Conservation (phyloP, 1,140 invertebrate genomes). For the Sminthurides bifidus region DNA sequence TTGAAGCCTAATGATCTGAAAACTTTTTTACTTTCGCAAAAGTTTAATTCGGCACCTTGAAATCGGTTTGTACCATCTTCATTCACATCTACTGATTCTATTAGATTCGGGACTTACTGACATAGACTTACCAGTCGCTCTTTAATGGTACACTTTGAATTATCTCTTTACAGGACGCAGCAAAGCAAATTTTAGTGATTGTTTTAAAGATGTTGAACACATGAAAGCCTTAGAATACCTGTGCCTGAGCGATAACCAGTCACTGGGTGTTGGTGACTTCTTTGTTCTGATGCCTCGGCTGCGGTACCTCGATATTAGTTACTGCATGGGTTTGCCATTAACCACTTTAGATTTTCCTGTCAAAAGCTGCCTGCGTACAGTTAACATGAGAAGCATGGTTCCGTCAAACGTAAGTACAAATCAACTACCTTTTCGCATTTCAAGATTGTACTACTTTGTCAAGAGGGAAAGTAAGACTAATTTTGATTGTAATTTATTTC, state of each 20-base stretch:
- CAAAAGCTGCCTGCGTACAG: slow-evolving; percentile 3
- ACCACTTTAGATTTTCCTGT: not conserved
- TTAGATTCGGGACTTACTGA: too few species aligned
- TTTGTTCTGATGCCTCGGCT: slow-evolving; percentile 2
- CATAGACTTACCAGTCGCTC: too few species aligned
- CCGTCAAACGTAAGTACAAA: slow-evolving; percentile 13
- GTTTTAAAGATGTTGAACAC: too few species aligned
- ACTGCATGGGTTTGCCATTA: not conserved
- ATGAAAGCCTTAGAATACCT: too few species aligned
- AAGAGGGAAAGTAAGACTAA: too few species aligned
- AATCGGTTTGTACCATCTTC: slow-evolving; percentile 10
- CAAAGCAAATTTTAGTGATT: too few species aligned
- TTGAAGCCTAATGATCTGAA: slow-evolving; percentile 1
- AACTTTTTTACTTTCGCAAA: slow-evolving; percentile 3
- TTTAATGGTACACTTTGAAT: not conserved
- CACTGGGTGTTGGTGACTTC: too few species aligned
- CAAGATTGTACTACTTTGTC: too few species aligned
- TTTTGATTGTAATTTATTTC: not conserved
- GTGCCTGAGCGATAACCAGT: too few species aligned
- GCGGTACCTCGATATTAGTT: slow-evolving; percentile 7
- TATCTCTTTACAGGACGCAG: not conserved
- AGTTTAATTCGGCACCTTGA: slow-evolving; percentile 5
- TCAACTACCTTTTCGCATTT: not conserved
- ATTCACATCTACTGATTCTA: too few species aligned
- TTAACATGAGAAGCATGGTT: slow-evolving; percentile 9